Evolutionary conservation across 2,888 invertebrate species (phyloP).

Genomic region (Macrophya alboannulata): DNA sequence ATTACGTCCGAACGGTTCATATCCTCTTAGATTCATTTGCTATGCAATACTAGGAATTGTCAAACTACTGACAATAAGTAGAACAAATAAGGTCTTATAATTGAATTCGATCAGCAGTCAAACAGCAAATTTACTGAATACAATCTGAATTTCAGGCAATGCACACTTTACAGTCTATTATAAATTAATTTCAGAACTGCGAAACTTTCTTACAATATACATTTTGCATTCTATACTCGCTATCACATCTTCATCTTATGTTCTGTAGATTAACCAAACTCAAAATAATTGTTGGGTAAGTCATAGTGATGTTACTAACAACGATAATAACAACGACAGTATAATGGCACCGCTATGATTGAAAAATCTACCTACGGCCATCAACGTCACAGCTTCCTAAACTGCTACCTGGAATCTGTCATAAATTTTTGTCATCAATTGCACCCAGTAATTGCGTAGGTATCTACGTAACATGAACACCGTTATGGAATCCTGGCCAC

Average conservation of each 20-base stretch:
- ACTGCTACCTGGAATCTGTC: constrained; percentile 27
- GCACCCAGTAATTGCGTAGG: constrained; percentile 20
- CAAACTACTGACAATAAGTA: not conserved
- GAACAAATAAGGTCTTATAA: not conserved
- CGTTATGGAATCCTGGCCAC: constrained; percentile 18
- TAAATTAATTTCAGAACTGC: not conserved
- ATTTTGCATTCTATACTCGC: not conserved
- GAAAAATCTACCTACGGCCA: not conserved
- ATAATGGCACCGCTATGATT: not conserved
- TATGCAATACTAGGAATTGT: not conserved
- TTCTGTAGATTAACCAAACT: not conserved
- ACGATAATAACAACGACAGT: not conserved
- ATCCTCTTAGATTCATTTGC: not conserved
- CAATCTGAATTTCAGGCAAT: not conserved
- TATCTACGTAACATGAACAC: not conserved
- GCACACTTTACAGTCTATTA: not conserved
- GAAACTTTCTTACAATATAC: not conserved
- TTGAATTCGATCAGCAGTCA: not conserved
- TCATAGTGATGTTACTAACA: not conserved
- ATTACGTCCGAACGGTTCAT: not conserved
- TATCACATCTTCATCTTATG: not conserved
- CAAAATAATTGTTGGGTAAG: not conserved
- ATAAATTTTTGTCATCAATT: constrained; percentile 40
- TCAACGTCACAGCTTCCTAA: constrained; percentile 7
- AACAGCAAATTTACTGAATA: not conserved